These are phyloP conservation scores for Brachionus rotundiformis DNA, from an alignment of 1,140 invertebrate species.

Conservation along the genomic window DNA sequence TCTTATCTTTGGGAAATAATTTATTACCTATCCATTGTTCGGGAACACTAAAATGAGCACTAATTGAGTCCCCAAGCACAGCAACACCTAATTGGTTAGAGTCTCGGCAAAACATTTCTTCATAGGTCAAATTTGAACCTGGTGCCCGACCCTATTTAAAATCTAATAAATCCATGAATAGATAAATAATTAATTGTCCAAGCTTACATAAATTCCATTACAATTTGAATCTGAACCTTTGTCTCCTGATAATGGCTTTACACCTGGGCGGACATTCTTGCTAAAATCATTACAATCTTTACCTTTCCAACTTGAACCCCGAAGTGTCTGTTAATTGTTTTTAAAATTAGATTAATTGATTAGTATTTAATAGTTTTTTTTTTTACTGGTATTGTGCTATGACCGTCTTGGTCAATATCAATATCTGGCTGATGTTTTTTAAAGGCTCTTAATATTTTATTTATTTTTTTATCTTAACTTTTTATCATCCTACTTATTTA, in stretches of 20 bases:
- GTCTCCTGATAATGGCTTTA: slow-evolving; percentile 59
- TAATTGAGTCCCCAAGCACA: slow-evolving; percentile 67
- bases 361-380: too few species aligned
- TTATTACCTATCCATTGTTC: slow-evolving; percentile 64
- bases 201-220: slow-evolving; percentile 66
- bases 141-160: slow-evolving; percentile 60
- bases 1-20: too few species aligned
- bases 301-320: slow-evolving; percentile 66
- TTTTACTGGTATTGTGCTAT: slow-evolving; percentile 58
- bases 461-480: too few species aligned
- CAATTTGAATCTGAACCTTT: slow-evolving; percentile 64
- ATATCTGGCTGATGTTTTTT: slow-evolving; percentile 55
- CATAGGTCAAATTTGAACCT: slow-evolving; percentile 59
- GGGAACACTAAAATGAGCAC: slow-evolving; percentile 67
- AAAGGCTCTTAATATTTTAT: slow-evolving; percentile 55
- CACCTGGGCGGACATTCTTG: slow-evolving; percentile 62
- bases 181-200: neutral
- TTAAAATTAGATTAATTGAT: too few species aligned
- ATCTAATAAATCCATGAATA: too few species aligned
- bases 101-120: slow-evolving; percentile 62
- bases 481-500: slow-evolving; percentile 52
- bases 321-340: slow-evolving; percentile 59
- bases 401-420: slow-evolving; percentile 59
- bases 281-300: slow-evolving; percentile 65
- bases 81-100: slow-evolving; percentile 62